Evolutionary conservation across 2,113 vertebrate genomes (phyloP), one percentile per base, ranked within the genome.

Genomic region (Dicentrarchus labrax): DNA sequence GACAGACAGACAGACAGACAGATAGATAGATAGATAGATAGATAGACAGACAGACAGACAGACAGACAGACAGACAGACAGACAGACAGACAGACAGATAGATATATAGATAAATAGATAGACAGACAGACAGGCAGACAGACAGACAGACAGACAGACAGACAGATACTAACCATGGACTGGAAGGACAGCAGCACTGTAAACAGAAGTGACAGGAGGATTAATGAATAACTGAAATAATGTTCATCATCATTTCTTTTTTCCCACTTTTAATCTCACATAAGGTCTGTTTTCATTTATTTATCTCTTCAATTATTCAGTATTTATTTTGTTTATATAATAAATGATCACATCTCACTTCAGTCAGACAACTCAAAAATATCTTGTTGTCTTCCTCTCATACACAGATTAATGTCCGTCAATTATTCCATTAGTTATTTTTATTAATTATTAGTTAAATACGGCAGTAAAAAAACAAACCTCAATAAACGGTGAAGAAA

Each of bases 131-230:
- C 3, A 30, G 30, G 3, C 3, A 30, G 30, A 30, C 3, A 53
- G 19, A 68, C 9, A 11, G 3, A 30, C 51, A 30, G 56, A 59
- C 36, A 36, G 57, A 60, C 38, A 38, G 38, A 50, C 17, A 57
- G 36, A 30, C 3, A 24, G 11, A 45, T 4, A 51, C 84, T 91
- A 43, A 92, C 91, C 80, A 0, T 38, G 5, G 0, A 60, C 39
- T 54, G 72, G 7, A 53, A 70, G 54, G 3, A 16, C 54, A 1
- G 72, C 47, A 54, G 47, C 38, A 12, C 91, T 93, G 88, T 70
- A 54, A 84, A 86, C 43, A 82, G n/a, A 86, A 85, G 12, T 12
- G 6, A 67, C 5, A 61, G 13, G 0, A 76, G 10, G 48, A 65
- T 74, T 5, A 71, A 61, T 64, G 50, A 43, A 75, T 80, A 71